Conservation (phyloP, 2,797 vertebrate species). For the Sebastes oblongus region DNA sequence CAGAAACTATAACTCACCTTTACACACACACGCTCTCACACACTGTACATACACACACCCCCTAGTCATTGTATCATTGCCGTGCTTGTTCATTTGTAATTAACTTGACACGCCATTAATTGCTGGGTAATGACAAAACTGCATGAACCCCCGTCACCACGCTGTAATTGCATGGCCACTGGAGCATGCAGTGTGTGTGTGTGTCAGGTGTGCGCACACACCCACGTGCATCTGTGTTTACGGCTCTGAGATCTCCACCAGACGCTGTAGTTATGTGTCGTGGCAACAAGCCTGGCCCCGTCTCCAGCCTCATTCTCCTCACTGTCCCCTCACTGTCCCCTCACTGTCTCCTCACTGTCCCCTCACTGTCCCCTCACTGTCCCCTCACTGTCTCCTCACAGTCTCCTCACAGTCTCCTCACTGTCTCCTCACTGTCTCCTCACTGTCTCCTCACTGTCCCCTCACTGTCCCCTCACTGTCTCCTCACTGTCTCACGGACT, state of each 20-base stretch:
- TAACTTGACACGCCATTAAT: conserved; percentile 61
- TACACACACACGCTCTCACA: neutral
- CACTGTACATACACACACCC: neutral
- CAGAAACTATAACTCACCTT: conserved; percentile 30
- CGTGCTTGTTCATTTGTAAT: conserved; percentile 49
- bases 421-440: neutral
- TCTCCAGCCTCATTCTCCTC: neutral
- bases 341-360: neutral
- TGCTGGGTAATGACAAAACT: conserved; percentile 63
- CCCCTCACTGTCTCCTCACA: neutral
- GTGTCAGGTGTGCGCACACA: conserved; percentile 28
- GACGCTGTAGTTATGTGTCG: conserved; percentile 17
- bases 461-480: neutral
- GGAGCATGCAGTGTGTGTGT: conserved; percentile 41
- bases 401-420: neutral
- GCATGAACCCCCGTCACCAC: conserved; percentile 53
- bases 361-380: neutral
- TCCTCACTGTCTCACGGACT: neutral
- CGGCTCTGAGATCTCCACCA: conserved; percentile 19
- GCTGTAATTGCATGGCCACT: conserved; percentile 56
- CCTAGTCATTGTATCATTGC: conserved; percentile 16
- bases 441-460: neutral
- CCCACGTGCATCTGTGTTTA: neutral
- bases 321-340: neutral
- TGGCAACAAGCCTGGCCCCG: conserved; percentile 7